Conservation (phyloP, 2,797 vertebrate species). For the Meda fulgida region DNA sequence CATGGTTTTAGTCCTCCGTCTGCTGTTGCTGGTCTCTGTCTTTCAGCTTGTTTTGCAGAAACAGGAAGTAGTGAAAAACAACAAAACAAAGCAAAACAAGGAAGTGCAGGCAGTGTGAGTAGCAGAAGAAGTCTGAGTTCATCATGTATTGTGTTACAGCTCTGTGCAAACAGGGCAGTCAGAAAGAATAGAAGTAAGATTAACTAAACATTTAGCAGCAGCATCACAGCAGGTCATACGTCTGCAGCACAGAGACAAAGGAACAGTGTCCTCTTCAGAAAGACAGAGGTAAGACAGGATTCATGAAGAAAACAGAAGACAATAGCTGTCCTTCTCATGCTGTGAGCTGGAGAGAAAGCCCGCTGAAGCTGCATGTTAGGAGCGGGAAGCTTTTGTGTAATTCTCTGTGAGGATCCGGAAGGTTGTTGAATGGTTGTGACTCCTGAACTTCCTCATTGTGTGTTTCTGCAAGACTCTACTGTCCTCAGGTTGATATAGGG, state of each 20-base stretch:
- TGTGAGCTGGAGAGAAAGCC: background rate
- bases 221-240: background rate
- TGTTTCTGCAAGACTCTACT: background rate
- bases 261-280: background rate
- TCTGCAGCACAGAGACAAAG: background rate
- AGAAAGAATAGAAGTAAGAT: background rate
- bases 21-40: conserved; percentile 38
- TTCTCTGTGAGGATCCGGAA: background rate
- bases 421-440: background rate
- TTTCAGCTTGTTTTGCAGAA: conserved; percentile 55
- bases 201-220: background rate
- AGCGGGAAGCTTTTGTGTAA: background rate
- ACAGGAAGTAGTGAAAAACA: conserved; percentile 67
- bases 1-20: conserved; percentile 6
- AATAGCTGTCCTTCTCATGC: background rate
- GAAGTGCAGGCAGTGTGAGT: conserved; percentile 68
- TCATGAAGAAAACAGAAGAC: background rate
- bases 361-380: background rate
- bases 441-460: background rate
- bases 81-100: conserved; percentile 67
- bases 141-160: conserved; percentile 56
- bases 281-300: background rate
- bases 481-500: background rate
- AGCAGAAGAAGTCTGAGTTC: conserved; percentile 62
- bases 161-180: conserved; percentile 49